Evolutionary conservation across 2,888 invertebrate species (phyloP).

Genomic region (Notocelia uddmanniana): DNA sequence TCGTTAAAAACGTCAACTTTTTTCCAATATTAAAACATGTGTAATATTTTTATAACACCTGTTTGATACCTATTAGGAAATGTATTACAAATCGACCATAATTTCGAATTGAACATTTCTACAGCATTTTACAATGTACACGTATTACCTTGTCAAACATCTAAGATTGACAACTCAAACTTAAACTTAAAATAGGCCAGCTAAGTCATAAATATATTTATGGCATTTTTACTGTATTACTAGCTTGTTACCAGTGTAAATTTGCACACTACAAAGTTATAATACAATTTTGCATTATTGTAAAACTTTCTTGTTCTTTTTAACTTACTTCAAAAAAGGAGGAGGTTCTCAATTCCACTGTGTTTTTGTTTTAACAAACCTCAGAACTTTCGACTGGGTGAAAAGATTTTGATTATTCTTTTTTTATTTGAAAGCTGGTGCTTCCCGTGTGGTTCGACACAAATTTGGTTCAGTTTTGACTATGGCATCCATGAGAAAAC

Average conservation of each 20-base stretch:
- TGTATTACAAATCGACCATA: conserved; percentile 8
- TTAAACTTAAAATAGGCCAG: conserved; percentile 10
- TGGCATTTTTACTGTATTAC: conserved; percentile 15
- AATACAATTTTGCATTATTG: not conserved
- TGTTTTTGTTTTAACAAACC: too few species aligned
- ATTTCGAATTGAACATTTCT: conserved; percentile 18
- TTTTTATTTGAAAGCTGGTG: too few species aligned
- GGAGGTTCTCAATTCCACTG: too few species aligned
- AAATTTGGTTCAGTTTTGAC: too few species aligned
- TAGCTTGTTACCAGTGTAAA: not conserved
- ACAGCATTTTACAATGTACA: conserved; percentile 2
- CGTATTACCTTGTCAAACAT: conserved; percentile 13
- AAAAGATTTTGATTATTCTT: too few species aligned
- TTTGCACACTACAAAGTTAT: not conserved
- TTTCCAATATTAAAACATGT: too few species aligned
- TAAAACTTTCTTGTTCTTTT: not conserved
- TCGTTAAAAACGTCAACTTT: too few species aligned
- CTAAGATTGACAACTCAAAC: conserved; percentile 1
- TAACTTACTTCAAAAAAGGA: too few species aligned
- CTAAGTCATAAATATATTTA: conserved; percentile 10
- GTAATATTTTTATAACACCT: not conserved
- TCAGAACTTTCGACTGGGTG: too few species aligned
- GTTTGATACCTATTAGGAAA: not conserved
- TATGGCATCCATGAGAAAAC: too few species aligned
- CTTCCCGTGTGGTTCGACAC: too few species aligned